A percentile compares a stretch with the other conserved stretches of the same genome.
phyloP scores from a whole-genome alignment of 2,888 invertebrate genomes.

The Scotopteryx bipunctaria region DNA sequence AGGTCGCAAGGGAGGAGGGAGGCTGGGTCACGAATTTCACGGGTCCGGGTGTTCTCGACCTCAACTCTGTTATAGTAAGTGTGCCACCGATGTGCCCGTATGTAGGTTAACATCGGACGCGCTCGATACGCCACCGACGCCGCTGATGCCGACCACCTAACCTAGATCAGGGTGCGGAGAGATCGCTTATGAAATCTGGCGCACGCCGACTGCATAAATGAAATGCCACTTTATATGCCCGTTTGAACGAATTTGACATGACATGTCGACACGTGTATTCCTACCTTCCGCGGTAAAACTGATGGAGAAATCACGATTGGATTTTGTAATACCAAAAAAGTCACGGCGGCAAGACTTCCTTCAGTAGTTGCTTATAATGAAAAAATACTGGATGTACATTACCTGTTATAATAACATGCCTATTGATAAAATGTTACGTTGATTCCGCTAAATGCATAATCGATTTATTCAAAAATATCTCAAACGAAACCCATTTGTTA shows the following conservation, averaged over 20 bases:
- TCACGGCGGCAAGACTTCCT: neutral
- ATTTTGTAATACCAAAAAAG: slow-evolving; percentile 30
- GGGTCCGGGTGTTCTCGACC: slow-evolving; percentile 74
- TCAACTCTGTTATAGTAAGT: slow-evolving; percentile 66
- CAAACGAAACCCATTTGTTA: slow-evolving; percentile 11
- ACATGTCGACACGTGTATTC: slow-evolving; percentile 37
- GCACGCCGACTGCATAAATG: slow-evolving; percentile 75
- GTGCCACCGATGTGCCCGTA: slow-evolving; percentile 66
- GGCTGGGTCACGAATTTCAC: slow-evolving; percentile 75
- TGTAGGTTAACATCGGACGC: slow-evolving; percentile 81
- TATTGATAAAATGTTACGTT: neutral
- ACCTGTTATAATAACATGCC: neutral
- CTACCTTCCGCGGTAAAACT: slow-evolving; percentile 32
- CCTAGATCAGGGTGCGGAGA: slow-evolving; percentile 83
- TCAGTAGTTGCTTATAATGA: neutral
- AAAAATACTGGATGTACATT: too few relatives aligned
- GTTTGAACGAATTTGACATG: slow-evolving; percentile 54
- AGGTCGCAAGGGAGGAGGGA: slow-evolving; percentile 54
- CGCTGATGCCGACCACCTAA: slow-evolving; percentile 80
- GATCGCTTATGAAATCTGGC: slow-evolving; percentile 83
- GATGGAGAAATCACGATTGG: slow-evolving; percentile 30
- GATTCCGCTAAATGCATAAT: neutral
- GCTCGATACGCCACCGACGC: slow-evolving; percentile 78
- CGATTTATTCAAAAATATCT: slow-evolving; percentile 10
- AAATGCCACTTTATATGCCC: slow-evolving; percentile 65